Evolutionary conservation across 2,888 invertebrate species (phyloP).

Genomic region (Tineola bisselliella): DNA sequence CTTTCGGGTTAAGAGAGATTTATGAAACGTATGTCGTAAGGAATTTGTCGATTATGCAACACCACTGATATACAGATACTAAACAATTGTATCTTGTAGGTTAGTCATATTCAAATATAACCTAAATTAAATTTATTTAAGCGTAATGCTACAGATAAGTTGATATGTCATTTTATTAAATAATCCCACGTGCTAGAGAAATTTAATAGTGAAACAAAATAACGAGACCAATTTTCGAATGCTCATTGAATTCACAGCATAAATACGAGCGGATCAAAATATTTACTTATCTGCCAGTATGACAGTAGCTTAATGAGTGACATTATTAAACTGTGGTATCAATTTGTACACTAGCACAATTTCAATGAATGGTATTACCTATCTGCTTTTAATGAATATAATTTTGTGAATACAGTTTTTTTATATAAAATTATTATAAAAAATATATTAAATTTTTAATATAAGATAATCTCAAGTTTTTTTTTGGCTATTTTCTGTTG

Average conservation of each 20-base stretch:
- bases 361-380: not conserved
- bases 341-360: not conserved
- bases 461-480: too few relatives aligned
- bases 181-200: not conserved
- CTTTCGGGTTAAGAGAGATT: too few relatives aligned
- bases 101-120: too few relatives aligned
- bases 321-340: conserved; percentile 8
- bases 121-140: too few relatives aligned
- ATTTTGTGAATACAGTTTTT: not conserved
- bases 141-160: too few relatives aligned
- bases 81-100: too few relatives aligned
- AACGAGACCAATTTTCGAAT: not conserved
- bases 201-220: not conserved
- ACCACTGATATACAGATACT: too few relatives aligned
- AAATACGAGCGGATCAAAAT: not conserved
- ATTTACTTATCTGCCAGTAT: not conserved
- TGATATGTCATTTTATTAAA: not conserved
- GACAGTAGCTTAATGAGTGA: conserved; percentile 5
- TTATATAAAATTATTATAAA: too few relatives aligned
- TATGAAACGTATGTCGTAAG: too few relatives aligned
- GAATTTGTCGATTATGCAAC: too few relatives aligned
- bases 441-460: too few relatives aligned
- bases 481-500: too few relatives aligned
- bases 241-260: not conserved
- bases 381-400: not conserved